Evolutionary conservation across 2,113 vertebrate species (phyloP).

Genomic region (Conger conger): DNA sequence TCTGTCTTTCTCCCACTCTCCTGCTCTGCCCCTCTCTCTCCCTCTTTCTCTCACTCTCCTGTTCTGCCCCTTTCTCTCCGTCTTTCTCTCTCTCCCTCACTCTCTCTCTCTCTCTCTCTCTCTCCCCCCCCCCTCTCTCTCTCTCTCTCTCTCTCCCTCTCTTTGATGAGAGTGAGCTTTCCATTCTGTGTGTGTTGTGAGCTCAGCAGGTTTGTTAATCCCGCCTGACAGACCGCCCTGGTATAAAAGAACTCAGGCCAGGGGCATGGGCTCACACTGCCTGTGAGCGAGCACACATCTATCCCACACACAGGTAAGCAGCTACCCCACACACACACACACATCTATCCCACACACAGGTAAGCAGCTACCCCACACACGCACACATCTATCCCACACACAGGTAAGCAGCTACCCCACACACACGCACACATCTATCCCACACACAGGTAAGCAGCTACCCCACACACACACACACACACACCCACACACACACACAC

Average conservation of each 20-base stretch:
- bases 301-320: background rate
- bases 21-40: background rate
- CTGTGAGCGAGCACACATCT: conserved; percentile 37
- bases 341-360: background rate
- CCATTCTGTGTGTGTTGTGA: conserved; percentile 69
- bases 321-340: background rate
- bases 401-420: no score
- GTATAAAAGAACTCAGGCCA: conserved; percentile 61
- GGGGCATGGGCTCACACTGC: conserved; percentile 37
- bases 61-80: background rate
- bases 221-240: conserved; percentile 57
- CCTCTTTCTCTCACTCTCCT: background rate
- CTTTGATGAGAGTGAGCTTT: conserved; percentile 76
- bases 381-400: background rate
- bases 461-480: no score
- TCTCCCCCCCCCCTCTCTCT: conserved; percentile 31
- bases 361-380: no score
- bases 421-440: background rate
- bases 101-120: conserved; percentile 22
- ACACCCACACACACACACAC: no score
- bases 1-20: background rate
- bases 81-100: background rate
- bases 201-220: conserved; percentile 76
- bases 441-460: no score
- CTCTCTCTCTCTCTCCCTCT: conserved; percentile 38